phyloP scores from a whole-genome alignment of 2,113 vertebrate genomes.

The Tonatia bakeri region DNA sequence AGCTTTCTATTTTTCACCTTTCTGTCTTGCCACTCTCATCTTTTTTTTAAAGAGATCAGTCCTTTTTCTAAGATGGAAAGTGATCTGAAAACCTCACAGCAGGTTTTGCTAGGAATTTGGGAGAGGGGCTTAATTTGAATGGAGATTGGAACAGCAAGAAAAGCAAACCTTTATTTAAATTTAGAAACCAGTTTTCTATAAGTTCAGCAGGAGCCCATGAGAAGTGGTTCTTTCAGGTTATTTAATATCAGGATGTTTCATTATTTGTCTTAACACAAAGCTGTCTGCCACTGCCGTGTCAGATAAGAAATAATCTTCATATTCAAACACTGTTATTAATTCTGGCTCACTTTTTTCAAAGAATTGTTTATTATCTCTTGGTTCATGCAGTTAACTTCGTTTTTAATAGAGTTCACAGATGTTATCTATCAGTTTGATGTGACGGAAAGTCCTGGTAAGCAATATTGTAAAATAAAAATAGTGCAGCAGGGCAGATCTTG shows the following conservation, averaged over 20 bases:
- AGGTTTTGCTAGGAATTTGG: not conserved
- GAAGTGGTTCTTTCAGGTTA: constrained; percentile 51
- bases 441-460: constrained; percentile 7
- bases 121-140: not conserved
- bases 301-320: constrained; percentile 63
- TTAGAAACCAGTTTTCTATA: not conserved
- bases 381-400: constrained; percentile 59
- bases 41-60: not conserved
- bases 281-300: constrained; percentile 50
- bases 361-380: constrained; percentile 61
- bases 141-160: not conserved
- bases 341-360: constrained; percentile 70
- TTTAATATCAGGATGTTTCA: constrained; percentile 39
- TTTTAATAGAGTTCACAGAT: constrained; percentile 67
- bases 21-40: not conserved
- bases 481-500: constrained; percentile 13
- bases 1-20: not conserved
- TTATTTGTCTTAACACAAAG: constrained; percentile 46
- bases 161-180: constrained; percentile 22
- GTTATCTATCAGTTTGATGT: constrained; percentile 41
- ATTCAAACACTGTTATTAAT: constrained; percentile 67
- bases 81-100: not conserved
- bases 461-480: constrained; percentile 37
- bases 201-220: not conserved
- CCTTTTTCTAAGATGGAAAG: not conserved